These are phyloP conservation scores for Platycheirus rosarum DNA, from an alignment of 2,888 invertebrate genomes.

Conservation along the genomic window DNA sequence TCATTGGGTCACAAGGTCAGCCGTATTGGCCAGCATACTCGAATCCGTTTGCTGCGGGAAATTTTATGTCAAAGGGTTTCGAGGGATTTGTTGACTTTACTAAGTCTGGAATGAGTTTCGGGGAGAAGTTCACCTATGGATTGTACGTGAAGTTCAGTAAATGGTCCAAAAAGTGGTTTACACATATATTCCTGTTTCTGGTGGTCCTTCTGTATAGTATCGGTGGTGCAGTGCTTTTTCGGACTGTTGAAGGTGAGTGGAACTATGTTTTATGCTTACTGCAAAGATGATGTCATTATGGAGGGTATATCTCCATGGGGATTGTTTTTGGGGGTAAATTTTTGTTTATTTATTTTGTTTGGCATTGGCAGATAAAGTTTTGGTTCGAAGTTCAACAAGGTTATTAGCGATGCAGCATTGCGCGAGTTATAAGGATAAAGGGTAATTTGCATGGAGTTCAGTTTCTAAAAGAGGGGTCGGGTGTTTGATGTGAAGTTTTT, in stretches of 20 bases:
- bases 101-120: conserved; percentile 91
- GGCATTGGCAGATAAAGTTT: conserved; percentile 33
- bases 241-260: conserved; percentile 89
- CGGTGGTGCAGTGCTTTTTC: conserved; percentile 91
- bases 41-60: conserved; percentile 86
- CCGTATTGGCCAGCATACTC: conserved; percentile 81
- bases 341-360: conserved; percentile 60
- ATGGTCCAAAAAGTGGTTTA: conserved; percentile 93
- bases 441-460: too few species aligned
- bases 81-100: conserved; percentile 91
- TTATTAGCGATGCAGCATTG: conserved; percentile 22
- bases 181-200: conserved; percentile 92
- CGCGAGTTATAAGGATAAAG: not conserved
- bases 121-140: conserved; percentile 92
- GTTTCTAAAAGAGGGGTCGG: too few species aligned
- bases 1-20: conserved; percentile 74
- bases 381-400: not conserved
- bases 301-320: conserved; percentile 32
- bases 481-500: too few species aligned
- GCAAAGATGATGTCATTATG: conserved; percentile 64
- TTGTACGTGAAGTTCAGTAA: conserved; percentile 90
- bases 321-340: conserved; percentile 39
- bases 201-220: conserved; percentile 91
- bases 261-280: conserved; percentile 3
- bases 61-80: conserved; percentile 91